phyloP scores from a whole-genome alignment of 2,797 vertebrate species.

The Pipistrellus nathusii region DNA sequence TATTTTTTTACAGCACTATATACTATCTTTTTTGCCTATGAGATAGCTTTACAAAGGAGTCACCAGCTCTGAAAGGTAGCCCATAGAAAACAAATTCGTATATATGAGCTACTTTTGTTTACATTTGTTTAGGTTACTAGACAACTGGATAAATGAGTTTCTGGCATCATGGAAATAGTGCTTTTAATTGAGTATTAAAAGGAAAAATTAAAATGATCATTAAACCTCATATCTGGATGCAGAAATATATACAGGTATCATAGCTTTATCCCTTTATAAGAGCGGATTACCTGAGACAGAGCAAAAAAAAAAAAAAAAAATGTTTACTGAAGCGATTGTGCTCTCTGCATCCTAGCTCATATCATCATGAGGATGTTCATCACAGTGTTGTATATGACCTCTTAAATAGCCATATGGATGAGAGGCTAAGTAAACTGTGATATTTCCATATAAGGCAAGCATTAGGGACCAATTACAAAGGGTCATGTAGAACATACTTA shows the following conservation, averaged over 20 bases:
- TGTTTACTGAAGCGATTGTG: background rate
- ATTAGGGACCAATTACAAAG: background rate
- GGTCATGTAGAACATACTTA: background rate
- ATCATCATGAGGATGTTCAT: background rate
- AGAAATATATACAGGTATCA: background rate
- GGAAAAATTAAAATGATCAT: background rate
- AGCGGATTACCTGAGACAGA: background rate
- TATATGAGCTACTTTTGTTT: slow-evolving; percentile 16
- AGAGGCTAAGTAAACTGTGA: background rate
- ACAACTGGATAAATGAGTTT: slow-evolving; percentile 54
- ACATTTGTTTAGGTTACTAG: slow-evolving; percentile 12
- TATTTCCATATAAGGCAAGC: background rate
- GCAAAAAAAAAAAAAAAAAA: slow-evolving; percentile 26
- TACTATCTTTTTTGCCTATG: background rate
- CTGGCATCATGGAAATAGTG: background rate
- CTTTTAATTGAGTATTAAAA: background rate
- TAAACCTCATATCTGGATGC: background rate
- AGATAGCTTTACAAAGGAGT: slow-evolving; percentile 15
- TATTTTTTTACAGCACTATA: background rate
- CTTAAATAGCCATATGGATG: background rate
- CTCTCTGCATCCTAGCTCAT: background rate
- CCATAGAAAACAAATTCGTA: slow-evolving; percentile 9
- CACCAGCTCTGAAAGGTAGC: background rate
- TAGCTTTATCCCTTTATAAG: background rate
- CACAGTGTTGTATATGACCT: background rate